These are phyloP conservation scores for Sinohyriopsis cumingii DNA, from an alignment of 2,888 invertebrate genomes.

Conservation along the genomic window DNA sequence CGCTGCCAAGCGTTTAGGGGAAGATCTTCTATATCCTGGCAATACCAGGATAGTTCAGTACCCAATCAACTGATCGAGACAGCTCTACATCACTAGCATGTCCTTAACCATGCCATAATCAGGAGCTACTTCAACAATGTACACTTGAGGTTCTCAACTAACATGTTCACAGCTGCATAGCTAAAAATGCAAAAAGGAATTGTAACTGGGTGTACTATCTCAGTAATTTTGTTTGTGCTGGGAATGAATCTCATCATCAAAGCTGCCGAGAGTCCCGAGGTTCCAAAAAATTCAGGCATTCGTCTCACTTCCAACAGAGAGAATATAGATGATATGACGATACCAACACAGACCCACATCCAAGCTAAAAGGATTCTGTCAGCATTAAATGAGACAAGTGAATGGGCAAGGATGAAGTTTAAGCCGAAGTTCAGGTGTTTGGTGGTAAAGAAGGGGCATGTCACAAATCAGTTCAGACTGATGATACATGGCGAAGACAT, in stretches of 20 bases:
- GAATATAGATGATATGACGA: slow-evolving; percentile 15
- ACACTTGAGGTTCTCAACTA: neutral
- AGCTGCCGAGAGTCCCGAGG: slow-evolving; percentile 10
- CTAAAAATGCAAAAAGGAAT: slow-evolving; percentile 10
- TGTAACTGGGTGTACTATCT: slow-evolving; percentile 20
- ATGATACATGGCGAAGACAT: too few species aligned
- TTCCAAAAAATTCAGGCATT: slow-evolving; percentile 5
- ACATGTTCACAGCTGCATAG: slow-evolving; percentile 1
- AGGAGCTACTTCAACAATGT: slow-evolving; percentile 4
- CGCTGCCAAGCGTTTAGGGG: slow-evolving; percentile 23
- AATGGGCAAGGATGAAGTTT: neutral
- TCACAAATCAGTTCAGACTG: too few species aligned
- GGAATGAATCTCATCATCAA: slow-evolving; percentile 19
- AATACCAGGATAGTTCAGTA: slow-evolving; percentile 6
- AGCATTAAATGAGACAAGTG: neutral
- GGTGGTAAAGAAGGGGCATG: too few species aligned
- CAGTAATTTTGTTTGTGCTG: slow-evolving; percentile 20
- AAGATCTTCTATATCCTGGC: slow-evolving; percentile 25
- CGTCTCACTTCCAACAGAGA: slow-evolving; percentile 5
- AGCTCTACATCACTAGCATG: slow-evolving; percentile 7
- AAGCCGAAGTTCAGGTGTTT: too few species aligned
- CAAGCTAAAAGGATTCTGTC: neutral
- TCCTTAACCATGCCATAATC: slow-evolving; percentile 4
- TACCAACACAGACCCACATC: slow-evolving; percentile 12
- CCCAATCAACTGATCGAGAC: neutral